These are phyloP conservation scores for Ectemnius continuus DNA, from an alignment of 2,888 invertebrate species.

Conservation along the genomic window DNA sequence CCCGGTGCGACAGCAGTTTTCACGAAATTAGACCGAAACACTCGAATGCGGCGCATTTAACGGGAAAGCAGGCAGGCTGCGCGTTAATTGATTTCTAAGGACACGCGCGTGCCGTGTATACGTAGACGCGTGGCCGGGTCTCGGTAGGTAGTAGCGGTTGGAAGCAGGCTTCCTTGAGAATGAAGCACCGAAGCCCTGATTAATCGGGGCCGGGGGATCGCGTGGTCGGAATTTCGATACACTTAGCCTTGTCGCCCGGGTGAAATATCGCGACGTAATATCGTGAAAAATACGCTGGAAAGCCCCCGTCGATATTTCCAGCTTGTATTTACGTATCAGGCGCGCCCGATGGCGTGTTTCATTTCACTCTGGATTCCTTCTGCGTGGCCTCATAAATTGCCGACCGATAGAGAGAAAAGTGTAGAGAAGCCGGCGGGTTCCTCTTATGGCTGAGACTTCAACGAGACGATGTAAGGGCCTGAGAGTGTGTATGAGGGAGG, in stretches of 20 bases:
- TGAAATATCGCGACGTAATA: conserved; percentile 6
- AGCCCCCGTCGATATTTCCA: conserved; percentile 6
- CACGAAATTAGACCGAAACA: too few species aligned
- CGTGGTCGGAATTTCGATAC: conserved; percentile 4
- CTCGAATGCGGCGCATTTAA: too few species aligned
- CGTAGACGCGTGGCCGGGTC: too few species aligned
- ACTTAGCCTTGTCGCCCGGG: conserved; percentile 1
- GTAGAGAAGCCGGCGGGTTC: too few species aligned
- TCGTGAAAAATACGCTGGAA: conserved; percentile 2
- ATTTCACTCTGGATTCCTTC: conserved; percentile 3
- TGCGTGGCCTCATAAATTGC: conserved; percentile 38
- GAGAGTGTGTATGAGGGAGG: not conserved
- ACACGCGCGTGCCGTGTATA: too few species aligned
- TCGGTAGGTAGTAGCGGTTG: too few species aligned
- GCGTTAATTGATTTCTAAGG: too few species aligned
- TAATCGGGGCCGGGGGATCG: conserved; percentile 1
- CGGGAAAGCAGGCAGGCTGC: too few species aligned
- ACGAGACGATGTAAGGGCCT: not conserved
- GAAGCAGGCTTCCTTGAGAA: too few species aligned
- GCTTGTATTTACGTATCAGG: not conserved
- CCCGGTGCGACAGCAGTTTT: too few species aligned
- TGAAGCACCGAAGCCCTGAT: not conserved
- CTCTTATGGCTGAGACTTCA: too few species aligned
- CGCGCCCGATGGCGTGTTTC: not conserved
- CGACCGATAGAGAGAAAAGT: not conserved